Base-by-base conservation (phyloP, 1,140 invertebrate species). In the Trichomalopsis sarcophagae region DNA sequence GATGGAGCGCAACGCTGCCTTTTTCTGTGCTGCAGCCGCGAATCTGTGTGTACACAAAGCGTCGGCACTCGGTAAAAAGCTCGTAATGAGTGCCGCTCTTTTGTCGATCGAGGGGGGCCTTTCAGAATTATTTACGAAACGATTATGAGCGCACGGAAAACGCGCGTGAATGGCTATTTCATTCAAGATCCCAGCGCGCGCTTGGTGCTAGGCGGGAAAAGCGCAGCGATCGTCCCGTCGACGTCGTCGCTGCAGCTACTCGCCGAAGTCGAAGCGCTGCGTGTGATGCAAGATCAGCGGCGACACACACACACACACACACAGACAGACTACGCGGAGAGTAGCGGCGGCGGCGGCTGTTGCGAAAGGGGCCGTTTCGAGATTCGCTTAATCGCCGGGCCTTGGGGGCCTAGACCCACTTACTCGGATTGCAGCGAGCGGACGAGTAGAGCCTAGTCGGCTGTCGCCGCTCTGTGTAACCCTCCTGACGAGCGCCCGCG, bases 381-480 rank as follows among this genome's bases (percentile, higher is more conserved):
- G 89, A 91, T 91, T 90, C 87, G 87, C 88, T 90, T 90, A 89
- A 90, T 89, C 87, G 89, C 81, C 69, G 89, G 89, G 89, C 90
- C 90, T 90, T 89, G 88, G 87, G 89, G 89, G 90, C 90, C 90
- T 91, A 91, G 89, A 91, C 90, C 89, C 88, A 91, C 87, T 91
- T 90, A 82, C 86, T 89, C 82, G 86, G 82, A 89, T 90, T 89
- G 86, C 87, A 89, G 83, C 87, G 85, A 84, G 84, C 69, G 30
- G 66, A 74, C 50, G 36, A 75, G 69, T 44, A 44, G 40, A 44
- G 40, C 40, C 40, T 44, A 44, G 40, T 44, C 40, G 40, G 40
- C 40, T 44, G 40, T 10, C 40, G 40, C 40, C 40, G 40, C 40
- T 44, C 40, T 11, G 40, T 44, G 40, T 44, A 44, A 44, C 40